Evolutionary conservation across 1,140 invertebrate species (phyloP), one percentile per base, ranked within the genome.

Genomic region (Musca vetustissima): DNA sequence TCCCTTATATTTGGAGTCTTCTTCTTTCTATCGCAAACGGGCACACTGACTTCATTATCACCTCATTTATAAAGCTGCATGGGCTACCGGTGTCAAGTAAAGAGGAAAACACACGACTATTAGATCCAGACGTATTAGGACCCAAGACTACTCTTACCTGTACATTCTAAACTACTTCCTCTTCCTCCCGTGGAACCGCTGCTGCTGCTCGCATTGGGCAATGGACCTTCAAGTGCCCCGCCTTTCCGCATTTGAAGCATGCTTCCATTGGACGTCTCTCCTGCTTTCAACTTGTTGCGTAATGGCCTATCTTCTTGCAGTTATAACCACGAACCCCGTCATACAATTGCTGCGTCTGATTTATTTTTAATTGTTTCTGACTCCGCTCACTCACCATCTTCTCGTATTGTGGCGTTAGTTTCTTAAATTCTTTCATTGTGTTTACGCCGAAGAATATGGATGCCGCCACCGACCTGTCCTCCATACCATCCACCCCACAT

Each of bases 131-230:
- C 7, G 6, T 22, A n/a, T 36, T 11, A 17, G 7, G n/a, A 17
- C 17, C 17, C 17, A 61, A 36, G 19, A 28, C 57, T 36, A 61
- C 57, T 36, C 57, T 61, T 61, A 61, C 28, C 57, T 19, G 36
- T 61, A 14, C 6, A 24, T 17, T 28, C 11, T 24, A 25, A n/a
- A 7, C 0, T 7, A 14, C 3, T n/a, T n/a, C n/a, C n/a, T n/a
- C n/a, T 14, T 11, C 14, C 4, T 24, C 13, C 3, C 28, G 15
- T 9, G 24, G 53, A 2, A 57, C 24, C 4, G 24, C 11, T 6
- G 36, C 36, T 43, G 13, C 36, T 9, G 36, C 11, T 43, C 36
- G 6, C 11, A 43, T 2, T 11, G 53, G 53, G 53, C 24, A 57
- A 28, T 28, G 24, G 3, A n/a, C 3, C 14, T 15, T 24, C 4